phyloP scores from a whole-genome alignment of 2,113 vertebrate genomes.

The Corythoichthys intestinalis region DNA sequence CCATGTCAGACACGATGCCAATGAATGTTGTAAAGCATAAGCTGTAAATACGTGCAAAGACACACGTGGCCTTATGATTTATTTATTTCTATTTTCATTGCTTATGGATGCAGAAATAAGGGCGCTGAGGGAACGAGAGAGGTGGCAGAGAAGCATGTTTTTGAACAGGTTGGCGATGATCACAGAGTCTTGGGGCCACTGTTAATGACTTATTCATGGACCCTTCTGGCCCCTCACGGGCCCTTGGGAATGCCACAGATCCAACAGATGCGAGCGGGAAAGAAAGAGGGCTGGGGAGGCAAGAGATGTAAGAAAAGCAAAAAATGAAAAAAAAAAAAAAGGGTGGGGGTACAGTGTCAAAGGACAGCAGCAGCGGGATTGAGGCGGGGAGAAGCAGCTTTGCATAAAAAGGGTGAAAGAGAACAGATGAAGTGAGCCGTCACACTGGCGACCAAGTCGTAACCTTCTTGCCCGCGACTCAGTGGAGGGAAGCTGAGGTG shows the following conservation, averaged over 20 bases:
- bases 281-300: slow-evolving; percentile 32
- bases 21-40: slow-evolving; percentile 2
- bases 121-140: slow-evolving; percentile 51
- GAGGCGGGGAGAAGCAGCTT: slow-evolving; percentile 9
- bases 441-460: slow-evolving; percentile 21
- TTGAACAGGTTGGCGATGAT: slow-evolving; percentile 68
- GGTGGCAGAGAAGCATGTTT: slow-evolving; percentile 63
- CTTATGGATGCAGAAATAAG: slow-evolving; percentile 59
- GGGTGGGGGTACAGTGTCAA: slow-evolving; percentile 16
- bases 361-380: slow-evolving; percentile 18
- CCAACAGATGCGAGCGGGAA: slow-evolving; percentile 64
- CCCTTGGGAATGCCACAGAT: slow-evolving; percentile 52
- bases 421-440: slow-evolving; percentile 17
- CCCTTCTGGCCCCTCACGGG: slow-evolving; percentile 62
- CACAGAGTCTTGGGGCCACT: slow-evolving; percentile 61
- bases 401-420: slow-evolving; percentile 30
- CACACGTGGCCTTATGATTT: slow-evolving; percentile 40
- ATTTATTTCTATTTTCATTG: slow-evolving; percentile 68
- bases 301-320: slow-evolving; percentile 29
- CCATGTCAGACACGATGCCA: not conserved
- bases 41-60: slow-evolving; percentile 2
- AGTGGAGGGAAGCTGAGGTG: slow-evolving; percentile 14
- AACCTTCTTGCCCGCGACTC: slow-evolving; percentile 22
- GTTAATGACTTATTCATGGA: slow-evolving; percentile 74
- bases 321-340: slow-evolving; percentile 7